These are phyloP conservation scores for Synergus umbraculus DNA, from an alignment of 2,888 invertebrate species.

Conservation along the genomic window DNA sequence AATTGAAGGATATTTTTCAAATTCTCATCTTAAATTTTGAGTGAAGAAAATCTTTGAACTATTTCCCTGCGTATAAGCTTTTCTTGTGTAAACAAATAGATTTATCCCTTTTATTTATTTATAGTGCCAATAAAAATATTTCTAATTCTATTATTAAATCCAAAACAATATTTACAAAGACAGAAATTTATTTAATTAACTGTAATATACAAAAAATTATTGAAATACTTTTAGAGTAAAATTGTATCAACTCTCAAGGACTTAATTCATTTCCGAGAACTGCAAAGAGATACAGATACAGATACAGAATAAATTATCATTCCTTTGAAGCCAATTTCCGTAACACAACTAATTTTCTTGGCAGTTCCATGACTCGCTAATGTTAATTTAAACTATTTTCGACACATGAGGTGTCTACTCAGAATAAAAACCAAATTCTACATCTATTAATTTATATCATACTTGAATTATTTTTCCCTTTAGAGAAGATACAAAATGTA, in stretches of 20 bases:
- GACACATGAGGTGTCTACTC: background rate
- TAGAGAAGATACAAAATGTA: no score
- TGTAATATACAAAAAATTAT: background rate
- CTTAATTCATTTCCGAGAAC: slow-evolving; percentile 13
- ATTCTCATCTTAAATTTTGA: background rate
- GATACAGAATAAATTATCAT: background rate
- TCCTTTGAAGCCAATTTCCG: slow-evolving; percentile 11
- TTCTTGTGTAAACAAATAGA: background rate
- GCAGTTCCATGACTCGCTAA: background rate
- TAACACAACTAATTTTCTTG: background rate
- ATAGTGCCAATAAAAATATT: background rate
- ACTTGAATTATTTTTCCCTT: no score
- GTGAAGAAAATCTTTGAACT: background rate
- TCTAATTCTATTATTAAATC: background rate
- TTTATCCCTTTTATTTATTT: background rate
- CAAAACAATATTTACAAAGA: background rate
- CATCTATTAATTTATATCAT: no score
- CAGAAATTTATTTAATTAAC: no score
- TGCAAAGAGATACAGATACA: background rate
- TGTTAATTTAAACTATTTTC: background rate
- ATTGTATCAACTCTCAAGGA: background rate
- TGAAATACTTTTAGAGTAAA: background rate
- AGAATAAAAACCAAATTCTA: background rate
- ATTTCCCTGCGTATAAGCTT: background rate
- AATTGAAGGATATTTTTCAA: background rate